Conservation (phyloP, 2,113 vertebrate species). For the Leptodactylus fuscus region DNA sequence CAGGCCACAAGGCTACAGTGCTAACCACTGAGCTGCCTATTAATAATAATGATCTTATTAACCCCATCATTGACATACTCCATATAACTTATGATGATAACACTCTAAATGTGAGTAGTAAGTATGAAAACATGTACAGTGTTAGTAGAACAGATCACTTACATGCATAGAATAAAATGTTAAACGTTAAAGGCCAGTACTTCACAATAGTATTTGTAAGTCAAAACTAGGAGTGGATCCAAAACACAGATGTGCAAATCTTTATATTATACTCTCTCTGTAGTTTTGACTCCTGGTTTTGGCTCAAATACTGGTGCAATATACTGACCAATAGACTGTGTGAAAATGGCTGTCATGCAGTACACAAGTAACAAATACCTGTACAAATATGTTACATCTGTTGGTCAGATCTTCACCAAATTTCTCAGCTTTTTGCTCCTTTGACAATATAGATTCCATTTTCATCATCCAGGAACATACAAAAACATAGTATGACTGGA, state of each 20-base stretch:
- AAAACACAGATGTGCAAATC: too few species aligned
- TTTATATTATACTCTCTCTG: too few species aligned
- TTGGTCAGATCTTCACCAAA: constrained; percentile 91
- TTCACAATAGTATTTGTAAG: too few species aligned
- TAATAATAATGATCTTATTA: too few species aligned
- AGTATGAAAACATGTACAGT: too few species aligned
- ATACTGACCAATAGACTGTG: neutral
- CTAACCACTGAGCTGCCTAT: too few species aligned
- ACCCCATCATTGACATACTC: too few species aligned
- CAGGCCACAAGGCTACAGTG: too few species aligned
- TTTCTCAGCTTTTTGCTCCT: constrained; percentile 85
- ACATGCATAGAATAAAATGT: neutral
- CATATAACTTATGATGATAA: too few species aligned
- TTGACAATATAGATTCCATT: constrained; percentile 95
- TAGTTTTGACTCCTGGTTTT: neutral
- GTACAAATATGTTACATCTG: constrained; percentile 94
- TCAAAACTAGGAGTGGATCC: too few species aligned
- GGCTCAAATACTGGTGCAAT: neutral
- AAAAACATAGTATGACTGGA: constrained; percentile 97
- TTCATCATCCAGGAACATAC: constrained; percentile 99
- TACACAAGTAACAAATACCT: constrained; percentile 75
- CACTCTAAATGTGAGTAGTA: too few species aligned
- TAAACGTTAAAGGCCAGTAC: too few species aligned
- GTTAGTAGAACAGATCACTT: neutral
- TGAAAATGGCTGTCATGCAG: neutral